phyloP scores from a whole-genome alignment of 1,140 invertebrate species.

The Drosophila miranda region DNA sequence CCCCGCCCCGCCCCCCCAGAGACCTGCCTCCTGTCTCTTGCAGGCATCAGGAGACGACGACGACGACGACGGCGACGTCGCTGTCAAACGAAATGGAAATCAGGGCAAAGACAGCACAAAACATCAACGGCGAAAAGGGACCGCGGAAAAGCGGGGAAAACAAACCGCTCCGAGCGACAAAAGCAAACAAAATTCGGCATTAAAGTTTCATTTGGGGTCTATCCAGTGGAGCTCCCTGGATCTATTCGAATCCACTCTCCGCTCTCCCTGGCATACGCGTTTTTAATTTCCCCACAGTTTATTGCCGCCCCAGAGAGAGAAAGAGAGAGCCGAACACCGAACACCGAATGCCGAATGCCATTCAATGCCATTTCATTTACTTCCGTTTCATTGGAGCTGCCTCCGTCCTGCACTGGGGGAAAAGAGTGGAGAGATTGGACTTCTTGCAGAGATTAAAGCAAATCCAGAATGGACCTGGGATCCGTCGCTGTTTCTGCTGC shows the following conservation, averaged over 20 bases:
- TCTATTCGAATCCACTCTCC: not conserved
- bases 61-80: constrained; percentile 24
- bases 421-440: too few relatives aligned
- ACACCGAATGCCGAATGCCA: constrained; percentile 26
- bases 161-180: not conserved
- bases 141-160: constrained; percentile 5
- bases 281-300: constrained; percentile 75
- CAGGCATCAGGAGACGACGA: constrained; percentile 24
- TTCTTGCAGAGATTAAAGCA: too few relatives aligned
- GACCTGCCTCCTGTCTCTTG: constrained; percentile 8
- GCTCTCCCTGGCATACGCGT: constrained; percentile 48
- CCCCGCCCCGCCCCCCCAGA: too few relatives aligned
- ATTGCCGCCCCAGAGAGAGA: constrained; percentile 27
- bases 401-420: not conserved
- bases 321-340: too few relatives aligned
- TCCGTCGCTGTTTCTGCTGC: not conserved
- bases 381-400: constrained; percentile 72
- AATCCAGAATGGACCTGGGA: too few relatives aligned
- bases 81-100: constrained; percentile 42
- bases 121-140: not conserved
- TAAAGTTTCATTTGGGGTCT: constrained; percentile 38
- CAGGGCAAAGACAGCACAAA: constrained; percentile 23
- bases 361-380: constrained; percentile 67
- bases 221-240: constrained; percentile 1
- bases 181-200: constrained; percentile 16